Conservation (phyloP, 2,113 vertebrate genomes). For the Puma concolor region DNA sequence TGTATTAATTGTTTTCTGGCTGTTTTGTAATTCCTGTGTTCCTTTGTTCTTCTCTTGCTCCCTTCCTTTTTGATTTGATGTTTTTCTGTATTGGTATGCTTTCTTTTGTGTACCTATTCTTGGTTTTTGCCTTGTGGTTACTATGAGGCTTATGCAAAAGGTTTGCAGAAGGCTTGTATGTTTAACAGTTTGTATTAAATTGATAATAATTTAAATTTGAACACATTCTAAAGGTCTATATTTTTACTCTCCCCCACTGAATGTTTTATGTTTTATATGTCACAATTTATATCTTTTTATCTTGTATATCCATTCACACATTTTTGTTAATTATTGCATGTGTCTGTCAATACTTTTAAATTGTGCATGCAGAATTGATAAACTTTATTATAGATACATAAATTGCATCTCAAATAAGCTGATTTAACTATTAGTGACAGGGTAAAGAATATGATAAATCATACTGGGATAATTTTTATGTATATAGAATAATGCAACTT, state of each 20-base stretch:
- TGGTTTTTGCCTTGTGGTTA: not conserved
- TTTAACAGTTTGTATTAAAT: not conserved
- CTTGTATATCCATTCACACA: not conserved
- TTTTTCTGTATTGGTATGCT: not conserved
- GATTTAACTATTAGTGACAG: not conserved
- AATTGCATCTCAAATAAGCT: not conserved
- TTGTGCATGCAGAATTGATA: not conserved
- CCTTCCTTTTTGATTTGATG: not conserved
- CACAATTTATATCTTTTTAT: not conserved
- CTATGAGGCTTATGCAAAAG: not conserved
- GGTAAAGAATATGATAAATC: not conserved
- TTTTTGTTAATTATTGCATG: not conserved
- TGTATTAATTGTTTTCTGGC: not conserved
- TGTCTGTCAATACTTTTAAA: not conserved
- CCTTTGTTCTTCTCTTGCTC: not conserved
- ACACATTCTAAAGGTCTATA: not conserved
- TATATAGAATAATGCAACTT: not conserved
- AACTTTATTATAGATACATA: not conserved
- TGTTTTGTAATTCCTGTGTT: not conserved
- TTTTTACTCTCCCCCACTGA: not conserved
- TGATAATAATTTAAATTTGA: not conserved
- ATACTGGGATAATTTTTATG: not conserved
- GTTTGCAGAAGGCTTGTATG: not conserved
- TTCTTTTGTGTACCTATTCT: not conserved
- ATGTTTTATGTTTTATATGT: not conserved